Conservation (phyloP, 1,140 invertebrate species). For the Psilanteris sp. region DNA sequence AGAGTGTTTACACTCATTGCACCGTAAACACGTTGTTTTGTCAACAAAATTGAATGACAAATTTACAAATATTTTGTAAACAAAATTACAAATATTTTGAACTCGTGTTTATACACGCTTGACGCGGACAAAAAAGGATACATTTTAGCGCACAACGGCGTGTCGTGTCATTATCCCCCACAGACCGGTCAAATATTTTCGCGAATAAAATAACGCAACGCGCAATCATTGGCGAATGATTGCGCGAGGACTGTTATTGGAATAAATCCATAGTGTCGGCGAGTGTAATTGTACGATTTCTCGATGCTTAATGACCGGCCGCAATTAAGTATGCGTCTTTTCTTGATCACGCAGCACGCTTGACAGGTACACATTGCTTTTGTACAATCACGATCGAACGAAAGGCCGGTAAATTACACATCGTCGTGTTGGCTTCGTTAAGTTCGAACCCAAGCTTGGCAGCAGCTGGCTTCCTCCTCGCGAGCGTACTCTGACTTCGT, state of each 20-base stretch:
- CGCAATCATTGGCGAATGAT: too few species aligned
- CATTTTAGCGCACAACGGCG: too few species aligned
- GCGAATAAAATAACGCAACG: too few species aligned
- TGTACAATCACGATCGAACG: slow-evolving; percentile 49
- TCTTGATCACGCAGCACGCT: slow-evolving; percentile 35
- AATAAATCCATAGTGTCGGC: slow-evolving; percentile 26
- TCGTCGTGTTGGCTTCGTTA: slow-evolving; percentile 42
- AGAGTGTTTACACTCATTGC: too few species aligned
- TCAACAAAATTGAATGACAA: too few species aligned
- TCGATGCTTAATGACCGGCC: slow-evolving; percentile 34
- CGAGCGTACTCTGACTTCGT: slow-evolving; percentile 2
- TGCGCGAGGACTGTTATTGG: slow-evolving; percentile 18
- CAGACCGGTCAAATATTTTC: too few species aligned
- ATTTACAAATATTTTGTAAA: too few species aligned
- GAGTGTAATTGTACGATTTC: slow-evolving; percentile 42
- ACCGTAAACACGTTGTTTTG: too few species aligned
- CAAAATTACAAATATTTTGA: too few species aligned
- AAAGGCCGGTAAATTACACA: slow-evolving; percentile 53
- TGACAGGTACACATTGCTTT: slow-evolving; percentile 56
- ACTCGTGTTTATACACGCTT: too few species aligned
- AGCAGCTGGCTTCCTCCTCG: slow-evolving; percentile 34
- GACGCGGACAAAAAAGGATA: too few species aligned
- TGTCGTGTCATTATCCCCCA: too few species aligned
- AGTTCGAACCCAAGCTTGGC: slow-evolving; percentile 19
- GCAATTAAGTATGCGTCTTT: slow-evolving; percentile 55